These are phyloP conservation scores for Pentamera pediparva DNA, from an alignment of 53 echinoderm and acorn worm species.

Conservation along the genomic window DNA sequence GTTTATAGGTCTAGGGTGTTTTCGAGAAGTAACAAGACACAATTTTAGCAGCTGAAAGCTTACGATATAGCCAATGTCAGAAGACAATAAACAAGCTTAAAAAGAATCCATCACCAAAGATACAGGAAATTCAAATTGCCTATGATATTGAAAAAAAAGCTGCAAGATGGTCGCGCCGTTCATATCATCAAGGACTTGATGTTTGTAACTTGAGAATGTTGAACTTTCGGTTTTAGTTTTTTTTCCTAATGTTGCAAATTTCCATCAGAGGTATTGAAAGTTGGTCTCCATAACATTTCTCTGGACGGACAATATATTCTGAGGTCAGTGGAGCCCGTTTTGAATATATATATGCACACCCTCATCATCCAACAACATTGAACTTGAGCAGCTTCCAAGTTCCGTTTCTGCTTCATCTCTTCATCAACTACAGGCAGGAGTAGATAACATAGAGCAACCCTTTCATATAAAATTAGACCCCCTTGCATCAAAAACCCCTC, in stretches of 20 bases:
- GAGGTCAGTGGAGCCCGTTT: too few relatives aligned
- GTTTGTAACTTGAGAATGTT: neutral
- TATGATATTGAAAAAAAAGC: neutral
- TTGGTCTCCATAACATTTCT: neutral
- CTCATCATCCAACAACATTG: too few relatives aligned
- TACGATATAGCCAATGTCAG: neutral
- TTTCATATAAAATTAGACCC: too few relatives aligned
- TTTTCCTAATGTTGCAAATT: neutral
- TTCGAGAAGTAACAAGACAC: constrained; percentile 19
- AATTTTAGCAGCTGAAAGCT: constrained; percentile 15
- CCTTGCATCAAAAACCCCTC: too few relatives aligned
- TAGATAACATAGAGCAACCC: too few relatives aligned
- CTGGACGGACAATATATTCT: neutral
- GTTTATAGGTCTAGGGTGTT: too few relatives aligned
- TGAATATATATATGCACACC: too few relatives aligned
- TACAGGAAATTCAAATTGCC: neutral
- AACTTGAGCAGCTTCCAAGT: neutral
- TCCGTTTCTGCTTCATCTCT: neutral
- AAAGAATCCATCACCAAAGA: constrained; percentile 5
- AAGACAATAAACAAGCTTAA: neutral
- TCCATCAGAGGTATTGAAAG: neutral
- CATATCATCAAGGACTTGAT: too few relatives aligned
- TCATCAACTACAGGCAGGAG: neutral
- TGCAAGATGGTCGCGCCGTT: too few relatives aligned
- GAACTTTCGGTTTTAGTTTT: neutral